Conservation (phyloP, 92 coral and sea anemone genomes). For the Actinostola sp. region DNA sequence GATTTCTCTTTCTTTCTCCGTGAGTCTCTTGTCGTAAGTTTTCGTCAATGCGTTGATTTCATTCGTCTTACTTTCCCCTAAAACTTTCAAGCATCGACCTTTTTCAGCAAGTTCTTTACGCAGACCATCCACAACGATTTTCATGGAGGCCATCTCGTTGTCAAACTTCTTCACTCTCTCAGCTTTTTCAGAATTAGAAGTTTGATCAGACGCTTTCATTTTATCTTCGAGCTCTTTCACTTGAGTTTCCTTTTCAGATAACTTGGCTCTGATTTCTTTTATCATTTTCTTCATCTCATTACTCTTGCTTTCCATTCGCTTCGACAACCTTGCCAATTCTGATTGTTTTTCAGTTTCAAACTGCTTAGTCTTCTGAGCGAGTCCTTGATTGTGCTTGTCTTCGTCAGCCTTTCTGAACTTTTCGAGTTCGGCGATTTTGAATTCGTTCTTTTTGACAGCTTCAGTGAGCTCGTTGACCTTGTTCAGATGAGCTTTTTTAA, state of each 20-base stretch:
- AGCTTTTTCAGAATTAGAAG: conserved; percentile 52
- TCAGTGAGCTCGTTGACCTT: conserved; percentile 74
- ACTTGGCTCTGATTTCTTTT: conserved; percentile 86
- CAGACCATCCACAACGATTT: conserved; percentile 48
- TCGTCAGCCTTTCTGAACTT: conserved; percentile 61
- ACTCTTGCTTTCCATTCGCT: conserved; percentile 87
- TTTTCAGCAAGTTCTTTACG: conserved; percentile 62
- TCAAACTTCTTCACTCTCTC: conserved; percentile 59
- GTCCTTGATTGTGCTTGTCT: conserved; percentile 64
- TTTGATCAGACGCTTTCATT: conserved; percentile 56
- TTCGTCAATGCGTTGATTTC: conserved; percentile 61
- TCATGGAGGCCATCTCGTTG: conserved; percentile 55
- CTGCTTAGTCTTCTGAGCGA: conserved; percentile 73
- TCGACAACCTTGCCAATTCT: conserved; percentile 86
- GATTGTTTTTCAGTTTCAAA: conserved; percentile 85
- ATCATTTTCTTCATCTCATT: conserved; percentile 95
- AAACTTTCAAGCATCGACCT: conserved; percentile 47
- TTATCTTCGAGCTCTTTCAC: conserved; percentile 75
- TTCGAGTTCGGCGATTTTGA: conserved; percentile 71
- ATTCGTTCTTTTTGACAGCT: conserved; percentile 68
- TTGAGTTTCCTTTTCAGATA: conserved; percentile 81
- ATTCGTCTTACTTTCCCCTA: conserved; percentile 46
- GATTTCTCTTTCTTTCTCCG: conserved; percentile 79
- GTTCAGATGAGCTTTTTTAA: conserved; percentile 73
- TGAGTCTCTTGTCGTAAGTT: conserved; percentile 63